phyloP scores from a whole-genome alignment of 30 jellyfish, hydroid and myxozoan species.

The Clytia hemisphaerica region DNA sequence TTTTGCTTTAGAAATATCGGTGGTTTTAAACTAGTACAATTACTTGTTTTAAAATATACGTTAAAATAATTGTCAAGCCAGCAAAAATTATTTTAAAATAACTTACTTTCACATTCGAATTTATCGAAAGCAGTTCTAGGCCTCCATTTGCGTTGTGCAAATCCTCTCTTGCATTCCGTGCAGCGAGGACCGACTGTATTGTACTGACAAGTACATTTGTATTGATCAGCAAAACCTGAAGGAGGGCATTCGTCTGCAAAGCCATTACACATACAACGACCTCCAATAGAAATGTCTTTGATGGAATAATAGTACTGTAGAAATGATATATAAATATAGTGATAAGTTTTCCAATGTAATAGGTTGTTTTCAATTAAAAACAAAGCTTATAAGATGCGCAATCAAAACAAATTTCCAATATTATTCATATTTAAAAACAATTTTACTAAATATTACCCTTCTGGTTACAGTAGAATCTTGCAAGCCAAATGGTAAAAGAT shows the following conservation, averaged over 20 bases:
- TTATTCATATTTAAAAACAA: too few relatives aligned
- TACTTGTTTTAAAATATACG: too few relatives aligned
- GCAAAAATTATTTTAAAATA: too few relatives aligned
- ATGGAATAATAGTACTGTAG: constrained; percentile 86
- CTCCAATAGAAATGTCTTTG: constrained; percentile 86
- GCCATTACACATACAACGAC: constrained; percentile 91
- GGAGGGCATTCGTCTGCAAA: constrained; percentile 74
- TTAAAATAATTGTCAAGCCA: too few relatives aligned
- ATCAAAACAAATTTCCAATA: too few relatives aligned
- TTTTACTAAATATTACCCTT: too few relatives aligned
- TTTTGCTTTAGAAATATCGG: too few relatives aligned
- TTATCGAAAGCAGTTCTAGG: constrained; percentile 53
- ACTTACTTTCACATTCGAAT: constrained; percentile 81
- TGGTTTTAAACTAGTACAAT: too few relatives aligned
- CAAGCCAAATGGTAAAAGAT: constrained; percentile 76
- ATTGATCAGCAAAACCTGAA: constrained; percentile 19
- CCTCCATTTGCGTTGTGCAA: constrained; percentile 80
- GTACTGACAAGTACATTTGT: constrained; percentile 72
- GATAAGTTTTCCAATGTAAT: not conserved
- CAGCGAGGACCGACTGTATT: constrained; percentile 75
- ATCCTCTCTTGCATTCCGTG: constrained; percentile 64
- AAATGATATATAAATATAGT: not conserved
- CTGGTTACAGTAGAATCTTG: constrained; percentile 92
- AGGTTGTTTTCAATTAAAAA: not conserved
- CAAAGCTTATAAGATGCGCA: not conserved